Conservation (phyloP, 2,797 vertebrate species). For the Phylloscopus collybita region DNA sequence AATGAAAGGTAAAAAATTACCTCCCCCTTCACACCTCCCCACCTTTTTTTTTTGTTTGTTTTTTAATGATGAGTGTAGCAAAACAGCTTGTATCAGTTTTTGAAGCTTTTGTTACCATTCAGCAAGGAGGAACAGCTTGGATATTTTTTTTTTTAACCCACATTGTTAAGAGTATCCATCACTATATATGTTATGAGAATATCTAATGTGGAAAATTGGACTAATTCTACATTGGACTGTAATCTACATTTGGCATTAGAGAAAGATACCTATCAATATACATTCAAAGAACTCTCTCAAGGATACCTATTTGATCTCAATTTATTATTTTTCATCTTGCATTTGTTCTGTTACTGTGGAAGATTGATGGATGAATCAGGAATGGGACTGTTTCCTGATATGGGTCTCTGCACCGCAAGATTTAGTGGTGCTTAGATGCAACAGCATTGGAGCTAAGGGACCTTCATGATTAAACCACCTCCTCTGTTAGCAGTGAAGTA, state of each 20-base stretch:
- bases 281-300: not conserved
- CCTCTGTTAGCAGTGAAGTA: not conserved
- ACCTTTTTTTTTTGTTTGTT: accelerated
- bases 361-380: not conserved
- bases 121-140: not conserved
- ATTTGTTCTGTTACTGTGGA: not conserved
- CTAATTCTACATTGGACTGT: not conserved
- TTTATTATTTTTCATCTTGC: not conserved
- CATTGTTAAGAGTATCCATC: not conserved
- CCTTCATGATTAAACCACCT: not conserved
- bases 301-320: not conserved
- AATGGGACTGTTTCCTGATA: not conserved
- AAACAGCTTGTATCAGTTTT: not conserved
- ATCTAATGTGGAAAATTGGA: not conserved
- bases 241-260: not conserved
- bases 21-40: accelerated
- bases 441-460: not conserved
- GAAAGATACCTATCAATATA: not conserved
- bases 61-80: not conserved
- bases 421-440: not conserved
- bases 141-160: not conserved
- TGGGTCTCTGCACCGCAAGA: too few species aligned
- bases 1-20: not conserved
- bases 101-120: not conserved
- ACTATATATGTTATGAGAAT: not conserved